Conservation (phyloP, 2,888 invertebrate species). For the Cephus spinipes region DNA sequence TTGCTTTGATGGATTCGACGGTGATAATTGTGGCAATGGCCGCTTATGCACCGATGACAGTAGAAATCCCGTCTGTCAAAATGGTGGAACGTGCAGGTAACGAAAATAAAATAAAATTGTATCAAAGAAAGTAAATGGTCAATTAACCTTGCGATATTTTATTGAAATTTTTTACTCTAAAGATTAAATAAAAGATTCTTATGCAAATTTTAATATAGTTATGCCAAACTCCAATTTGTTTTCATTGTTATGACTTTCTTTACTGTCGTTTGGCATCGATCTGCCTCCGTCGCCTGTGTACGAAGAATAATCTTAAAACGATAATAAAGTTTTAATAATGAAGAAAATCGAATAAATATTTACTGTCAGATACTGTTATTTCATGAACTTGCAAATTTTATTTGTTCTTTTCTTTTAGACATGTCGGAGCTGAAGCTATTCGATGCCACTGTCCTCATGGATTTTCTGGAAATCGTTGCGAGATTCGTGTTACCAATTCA, state of each 20-base stretch:
- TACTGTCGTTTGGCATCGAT: too few relatives aligned
- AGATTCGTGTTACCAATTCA: constrained; percentile 71
- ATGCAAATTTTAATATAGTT: neutral
- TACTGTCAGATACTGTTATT: neutral
- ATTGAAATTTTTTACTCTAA: neutral
- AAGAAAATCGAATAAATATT: neutral
- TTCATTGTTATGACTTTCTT: too few relatives aligned
- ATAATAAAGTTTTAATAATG: neutral
- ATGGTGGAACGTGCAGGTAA: constrained; percentile 88
- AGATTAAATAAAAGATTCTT: neutral
- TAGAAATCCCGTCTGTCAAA: constrained; percentile 76
- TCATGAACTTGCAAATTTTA: neutral
- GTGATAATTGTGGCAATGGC: constrained; percentile 83
- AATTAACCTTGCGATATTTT: neutral
- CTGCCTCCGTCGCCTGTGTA: neutral
- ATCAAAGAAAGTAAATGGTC: neutral
- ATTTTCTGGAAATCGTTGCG: constrained; percentile 79
- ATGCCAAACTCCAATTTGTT: too few relatives aligned
- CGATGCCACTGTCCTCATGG: constrained; percentile 78
- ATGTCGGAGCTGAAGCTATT: constrained; percentile 81
- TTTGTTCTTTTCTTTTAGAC: constrained; percentile 67
- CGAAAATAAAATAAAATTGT: neutral
- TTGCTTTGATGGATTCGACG: constrained; percentile 86
- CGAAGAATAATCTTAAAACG: neutral
- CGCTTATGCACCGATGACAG: constrained; percentile 79